phyloP scores from a whole-genome alignment of 2,113 vertebrate genomes.

The Dasypus novemcinctus region DNA sequence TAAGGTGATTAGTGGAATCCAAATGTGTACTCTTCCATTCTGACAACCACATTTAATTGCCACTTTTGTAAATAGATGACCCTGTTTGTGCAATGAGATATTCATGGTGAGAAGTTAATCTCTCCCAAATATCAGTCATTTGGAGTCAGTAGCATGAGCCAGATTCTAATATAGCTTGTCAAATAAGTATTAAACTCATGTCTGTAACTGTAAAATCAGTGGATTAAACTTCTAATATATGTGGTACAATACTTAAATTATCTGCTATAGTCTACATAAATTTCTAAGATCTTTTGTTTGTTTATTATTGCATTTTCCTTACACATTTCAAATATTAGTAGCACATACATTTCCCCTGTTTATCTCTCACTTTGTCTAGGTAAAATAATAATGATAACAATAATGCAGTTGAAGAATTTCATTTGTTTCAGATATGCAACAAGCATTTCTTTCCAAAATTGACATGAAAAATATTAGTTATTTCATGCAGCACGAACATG shows the following conservation, averaged over 20 bases:
- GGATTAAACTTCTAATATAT: not conserved
- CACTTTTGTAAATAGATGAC: not conserved
- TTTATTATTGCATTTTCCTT: not conserved
- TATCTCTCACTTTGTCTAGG: not conserved
- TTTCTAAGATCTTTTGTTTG: not conserved
- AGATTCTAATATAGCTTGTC: not conserved
- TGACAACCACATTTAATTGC: not conserved
- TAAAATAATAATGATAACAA: not conserved
- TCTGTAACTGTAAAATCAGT: not conserved
- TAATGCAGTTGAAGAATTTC: not conserved
- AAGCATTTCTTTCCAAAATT: slow-evolving; percentile 40
- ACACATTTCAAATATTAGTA: not conserved
- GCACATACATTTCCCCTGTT: not conserved
- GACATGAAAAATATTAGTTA: slow-evolving; percentile 28
- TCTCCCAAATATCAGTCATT: not conserved
- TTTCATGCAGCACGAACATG: slow-evolving; percentile 4
- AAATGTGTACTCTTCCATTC: not conserved
- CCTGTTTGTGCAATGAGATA: not conserved
- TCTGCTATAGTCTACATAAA: not conserved
- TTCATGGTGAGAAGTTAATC: not conserved
- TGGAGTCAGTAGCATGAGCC: not conserved
- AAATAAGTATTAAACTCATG: not conserved
- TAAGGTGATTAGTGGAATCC: not conserved
- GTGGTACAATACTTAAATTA: not conserved
- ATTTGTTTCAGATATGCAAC: slow-evolving; percentile 7